These are phyloP conservation scores for Pseudorectes ferrugineus DNA, from an alignment of 2,113 vertebrate species.

Conservation along the genomic window DNA sequence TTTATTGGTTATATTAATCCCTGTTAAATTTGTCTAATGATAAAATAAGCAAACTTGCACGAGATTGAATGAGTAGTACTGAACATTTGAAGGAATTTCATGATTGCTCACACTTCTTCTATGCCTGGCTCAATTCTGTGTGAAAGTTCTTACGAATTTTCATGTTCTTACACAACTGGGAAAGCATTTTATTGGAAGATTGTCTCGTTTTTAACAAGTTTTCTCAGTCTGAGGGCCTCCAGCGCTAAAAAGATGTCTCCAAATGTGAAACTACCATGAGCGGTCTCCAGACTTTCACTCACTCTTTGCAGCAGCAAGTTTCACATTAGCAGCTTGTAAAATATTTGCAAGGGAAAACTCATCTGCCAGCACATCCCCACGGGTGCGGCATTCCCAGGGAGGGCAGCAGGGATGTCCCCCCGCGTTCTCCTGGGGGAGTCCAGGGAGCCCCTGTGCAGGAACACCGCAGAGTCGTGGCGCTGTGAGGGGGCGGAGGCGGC, in stretches of 20 bases:
- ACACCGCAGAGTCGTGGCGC: rapidly evolving
- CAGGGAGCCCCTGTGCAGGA: not conserved
- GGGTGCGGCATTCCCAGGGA: too few species aligned
- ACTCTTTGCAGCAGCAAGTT: not conserved
- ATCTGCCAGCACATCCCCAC: not conserved
- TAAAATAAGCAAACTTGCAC: not conserved
- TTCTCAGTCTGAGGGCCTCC: not conserved
- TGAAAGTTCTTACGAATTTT: not conserved
- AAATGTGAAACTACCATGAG: rapidly evolving
- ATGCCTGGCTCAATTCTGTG: not conserved
- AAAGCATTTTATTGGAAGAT: not conserved
- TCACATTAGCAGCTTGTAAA: not conserved
- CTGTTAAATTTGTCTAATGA: not conserved
- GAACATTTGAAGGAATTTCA: not conserved
- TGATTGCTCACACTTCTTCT: not conserved
- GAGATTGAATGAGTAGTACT: not conserved
- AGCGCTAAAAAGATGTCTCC: not conserved
- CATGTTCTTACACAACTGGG: not conserved
- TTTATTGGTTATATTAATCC: not conserved
- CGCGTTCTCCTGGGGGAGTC: not conserved
- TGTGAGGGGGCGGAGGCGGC: rapidly evolving
- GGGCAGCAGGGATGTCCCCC: not conserved
- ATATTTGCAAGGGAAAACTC: not conserved
- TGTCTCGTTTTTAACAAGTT: not conserved
- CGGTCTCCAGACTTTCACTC: not conserved